Evolutionary conservation across 2,797 vertebrate genomes (phyloP).

Genomic region (Gymnothorax reevesii): DNA sequence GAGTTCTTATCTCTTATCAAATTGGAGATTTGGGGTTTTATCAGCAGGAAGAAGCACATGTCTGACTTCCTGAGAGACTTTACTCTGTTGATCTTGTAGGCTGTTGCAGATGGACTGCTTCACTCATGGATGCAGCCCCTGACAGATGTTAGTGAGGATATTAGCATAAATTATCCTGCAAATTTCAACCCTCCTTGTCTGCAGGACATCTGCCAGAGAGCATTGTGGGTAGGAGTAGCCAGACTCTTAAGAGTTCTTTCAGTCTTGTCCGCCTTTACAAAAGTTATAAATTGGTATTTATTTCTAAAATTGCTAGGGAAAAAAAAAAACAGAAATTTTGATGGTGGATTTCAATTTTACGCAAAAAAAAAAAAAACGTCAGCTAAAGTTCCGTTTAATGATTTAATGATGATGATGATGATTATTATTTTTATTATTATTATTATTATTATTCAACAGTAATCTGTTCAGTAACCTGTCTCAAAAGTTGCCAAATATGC

Average conservation of each 20-base stretch:
- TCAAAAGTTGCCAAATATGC: neutral
- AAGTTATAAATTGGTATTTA: neutral
- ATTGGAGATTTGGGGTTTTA: no score
- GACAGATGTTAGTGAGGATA: conserved; percentile 11
- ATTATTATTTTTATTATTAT: neutral
- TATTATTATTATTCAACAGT: neutral
- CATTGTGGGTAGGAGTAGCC: neutral
- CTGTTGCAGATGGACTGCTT: neutral
- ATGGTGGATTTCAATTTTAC: neutral
- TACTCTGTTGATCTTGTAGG: neutral
- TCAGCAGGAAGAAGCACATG: neutral
- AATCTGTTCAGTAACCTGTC: neutral
- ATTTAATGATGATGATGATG: no score
- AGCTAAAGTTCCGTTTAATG: no score
- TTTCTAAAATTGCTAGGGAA: neutral
- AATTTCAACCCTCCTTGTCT: neutral
- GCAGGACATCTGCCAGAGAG: neutral
- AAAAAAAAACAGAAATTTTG: no score
- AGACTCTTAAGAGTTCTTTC: neutral
- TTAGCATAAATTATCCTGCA: neutral
- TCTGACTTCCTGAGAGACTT: neutral
- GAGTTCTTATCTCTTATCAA: no score
- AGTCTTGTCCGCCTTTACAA: neutral
- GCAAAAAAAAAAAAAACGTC: no score
- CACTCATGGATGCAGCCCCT: neutral